Base-by-base conservation (phyloP, 2,113 vertebrate genomes). In the Pedetes capensis region DNA sequence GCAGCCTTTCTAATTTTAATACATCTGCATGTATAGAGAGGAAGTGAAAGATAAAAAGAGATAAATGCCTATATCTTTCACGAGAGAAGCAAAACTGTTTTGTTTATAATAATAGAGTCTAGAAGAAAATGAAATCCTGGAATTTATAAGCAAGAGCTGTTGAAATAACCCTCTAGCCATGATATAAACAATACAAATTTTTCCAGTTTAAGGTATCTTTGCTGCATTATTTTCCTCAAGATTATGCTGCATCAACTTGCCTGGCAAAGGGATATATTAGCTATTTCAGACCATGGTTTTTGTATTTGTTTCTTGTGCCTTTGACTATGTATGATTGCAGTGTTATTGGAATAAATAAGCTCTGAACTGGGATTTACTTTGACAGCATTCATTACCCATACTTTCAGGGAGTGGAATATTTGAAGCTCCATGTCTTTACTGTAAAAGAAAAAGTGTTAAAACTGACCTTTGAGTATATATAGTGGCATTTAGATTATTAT, bases 401-500 rank as follows among this genome's bases (percentile, higher is more conserved):
- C 37, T 93, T 95, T 91, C 74, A 17, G 59, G 44, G 2, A 0
- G 66, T 64, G 79, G 11, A 61, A 57, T 20, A 42, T 5, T 64
- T 76, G 82, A 94, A 94, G 4, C 55, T 94, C 44, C 96, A 92
- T 96, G 91, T 87, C 53, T 34, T 66, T 85, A 94, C 25, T 57
- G 32, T 71, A 91, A 80, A 96, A 57, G 87, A 76, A 97, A 97
- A 97, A 95, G 94, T 97, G 91, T 96, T 98, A 97, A 98, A 98
- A 97, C 81, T 98, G 97, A 98, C 97, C 97, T 99, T 98, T 98
- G 93, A 95, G 78, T 97, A 91, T 78, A 78, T 57, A 96, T 94
- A 94, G 86, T 98, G 97, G 95, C 97, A 98, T 98, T 98, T 98
- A 97, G 87, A 98, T 98, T 96, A 93, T 97, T 96, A 92, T 97